A percentile compares a stretch with the other conserved stretches of the same genome.
Evolutionary conservation across 1,140 invertebrate genomes (phyloP).

Genomic region (Bactericera cockerelli): DNA sequence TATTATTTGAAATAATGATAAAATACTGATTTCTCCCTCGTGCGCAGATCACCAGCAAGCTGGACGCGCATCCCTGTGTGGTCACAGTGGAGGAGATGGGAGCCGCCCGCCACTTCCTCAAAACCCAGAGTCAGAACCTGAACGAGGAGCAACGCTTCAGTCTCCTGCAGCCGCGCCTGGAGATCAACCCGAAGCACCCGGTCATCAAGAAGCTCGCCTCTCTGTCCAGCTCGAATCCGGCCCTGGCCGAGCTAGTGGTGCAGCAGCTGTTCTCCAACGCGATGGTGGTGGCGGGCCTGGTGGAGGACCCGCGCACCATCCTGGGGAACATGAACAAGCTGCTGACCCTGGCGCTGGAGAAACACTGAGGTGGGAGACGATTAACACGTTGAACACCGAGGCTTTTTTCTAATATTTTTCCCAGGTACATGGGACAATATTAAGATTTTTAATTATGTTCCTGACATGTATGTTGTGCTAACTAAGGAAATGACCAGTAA

Average conservation of each 20-base stretch:
- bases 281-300: constrained; percentile 86
- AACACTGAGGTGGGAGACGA: constrained; percentile 44
- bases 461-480: too few relatives aligned
- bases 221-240: constrained; percentile 52
- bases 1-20: too few relatives aligned
- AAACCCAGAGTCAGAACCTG: constrained; percentile 69
- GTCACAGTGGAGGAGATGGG: constrained; percentile 93
- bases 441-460: too few relatives aligned
- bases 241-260: constrained; percentile 66
- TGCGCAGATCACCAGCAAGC: constrained; percentile 63
- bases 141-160: constrained; percentile 73
- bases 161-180: constrained; percentile 75
- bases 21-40: too few relatives aligned
- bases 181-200: constrained; percentile 85
- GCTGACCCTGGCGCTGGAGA: constrained; percentile 65
- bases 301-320: constrained; percentile 76
- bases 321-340: constrained; percentile 75
- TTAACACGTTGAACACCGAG: too few relatives aligned
- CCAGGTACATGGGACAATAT: too few relatives aligned
- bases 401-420: too few relatives aligned
- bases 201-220: constrained; percentile 77
- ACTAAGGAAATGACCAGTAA: too few relatives aligned
- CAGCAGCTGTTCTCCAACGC: constrained; percentile 88
- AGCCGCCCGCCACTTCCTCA: constrained; percentile 82
- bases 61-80: constrained; percentile 83